phyloP scores from a whole-genome alignment of 2,113 vertebrate species.

The Rhabdomys dilectus region DNA sequence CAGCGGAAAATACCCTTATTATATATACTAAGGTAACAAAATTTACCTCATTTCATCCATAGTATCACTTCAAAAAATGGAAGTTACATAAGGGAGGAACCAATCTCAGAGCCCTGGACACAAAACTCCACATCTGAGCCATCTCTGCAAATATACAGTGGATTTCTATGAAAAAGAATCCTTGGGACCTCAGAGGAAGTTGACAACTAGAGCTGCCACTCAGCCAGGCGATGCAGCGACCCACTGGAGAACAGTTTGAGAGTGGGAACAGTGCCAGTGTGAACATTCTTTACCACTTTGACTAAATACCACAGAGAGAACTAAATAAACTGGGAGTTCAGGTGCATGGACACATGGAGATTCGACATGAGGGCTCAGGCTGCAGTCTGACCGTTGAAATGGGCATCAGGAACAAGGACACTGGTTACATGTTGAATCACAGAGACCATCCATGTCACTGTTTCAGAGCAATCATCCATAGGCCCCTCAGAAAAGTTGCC shows the following conservation, averaged over 20 bases:
- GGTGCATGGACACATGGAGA: background rate
- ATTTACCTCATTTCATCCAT: background rate
- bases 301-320: background rate
- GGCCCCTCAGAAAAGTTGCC: background rate
- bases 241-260: background rate
- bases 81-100: background rate
- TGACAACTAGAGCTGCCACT: background rate
- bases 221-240: background rate
- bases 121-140: background rate
- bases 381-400: background rate
- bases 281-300: background rate
- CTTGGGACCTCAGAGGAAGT: background rate
- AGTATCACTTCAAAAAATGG: constrained; percentile 25
- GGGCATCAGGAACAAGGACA: background rate
- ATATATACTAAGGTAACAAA: background rate
- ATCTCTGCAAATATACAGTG: constrained; percentile 23
- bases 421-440: background rate
- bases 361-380: background rate
- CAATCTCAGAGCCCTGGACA: background rate
- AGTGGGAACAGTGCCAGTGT: background rate
- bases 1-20: background rate
- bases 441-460: background rate
- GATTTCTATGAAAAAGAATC: background rate
- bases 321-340: constrained; percentile 25
- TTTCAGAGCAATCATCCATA: background rate